Evolutionary conservation across 2,888 invertebrate species (phyloP), one percentile per base, ranked within the genome.

Genomic region (Caenorhabditis sulstoni): DNA sequence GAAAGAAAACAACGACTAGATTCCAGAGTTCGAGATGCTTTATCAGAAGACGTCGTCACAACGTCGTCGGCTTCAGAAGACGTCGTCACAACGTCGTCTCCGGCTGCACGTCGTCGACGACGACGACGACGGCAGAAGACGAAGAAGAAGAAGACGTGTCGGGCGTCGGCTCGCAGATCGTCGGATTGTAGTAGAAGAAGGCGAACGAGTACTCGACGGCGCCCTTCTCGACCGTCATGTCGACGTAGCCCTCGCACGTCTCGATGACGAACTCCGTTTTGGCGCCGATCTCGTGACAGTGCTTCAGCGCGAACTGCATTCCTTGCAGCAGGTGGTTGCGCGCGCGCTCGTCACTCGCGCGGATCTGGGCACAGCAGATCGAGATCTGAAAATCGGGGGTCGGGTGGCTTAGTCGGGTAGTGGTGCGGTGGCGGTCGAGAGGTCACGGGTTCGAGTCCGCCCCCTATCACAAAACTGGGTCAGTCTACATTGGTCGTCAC

Each of bases 181-280:
- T 79, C 16, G 86, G 86, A 55, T 88, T 88, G 73, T 86, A 88
- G 77, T 88, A 87, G 81, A 88, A 88, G 82, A 87, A 87, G 35
- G 87, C 85, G 77, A 88, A 87, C 11, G 86, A 85, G 79, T 88
- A 88, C 68, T 88, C 88, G 45, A 88, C 52, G 18, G 82, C 84
- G 11, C 79, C 81, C 18, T 70, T 75, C 61, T 88, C 87, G 9
- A 87, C 76, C 0, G 86, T 88, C 77, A 88, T 82, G 59, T 88
- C 88, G 41, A 86, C 84, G 67, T 85, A 88, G 37, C 86, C 85
- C 52, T 82, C 82, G 29, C 66, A 64, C 16, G 85, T 80, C 37
- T 79, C 82, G 8, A 81, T 74, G 41, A 82, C 83, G 22, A 82
- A 85, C 18, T 82, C 78, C 3, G 81, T 80, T 18, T 79, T 78